Conservation (phyloP, 1,140 invertebrate species). For the Neotoxoptera formosana region DNA sequence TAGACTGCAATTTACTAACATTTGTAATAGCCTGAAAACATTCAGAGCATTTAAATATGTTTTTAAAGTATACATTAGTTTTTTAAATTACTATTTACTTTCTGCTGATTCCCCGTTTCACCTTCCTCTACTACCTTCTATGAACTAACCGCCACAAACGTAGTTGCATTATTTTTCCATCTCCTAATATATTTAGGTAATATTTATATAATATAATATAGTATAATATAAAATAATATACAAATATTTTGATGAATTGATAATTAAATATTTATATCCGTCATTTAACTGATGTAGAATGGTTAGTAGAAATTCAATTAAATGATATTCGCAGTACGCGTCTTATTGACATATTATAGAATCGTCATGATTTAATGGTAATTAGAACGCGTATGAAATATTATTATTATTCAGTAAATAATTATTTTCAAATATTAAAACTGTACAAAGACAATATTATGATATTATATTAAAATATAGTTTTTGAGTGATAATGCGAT, state of each 20-base stretch:
- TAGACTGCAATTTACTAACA: background rate
- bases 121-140: background rate
- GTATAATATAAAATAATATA: too few species aligned
- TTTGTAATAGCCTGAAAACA: slow-evolving; percentile 1
- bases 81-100: slow-evolving; percentile 26
- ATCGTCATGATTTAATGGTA: background rate
- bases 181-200: too few species aligned
- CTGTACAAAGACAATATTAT: background rate
- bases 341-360: background rate
- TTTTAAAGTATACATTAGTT: background rate
- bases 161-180: too few species aligned
- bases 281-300: background rate
- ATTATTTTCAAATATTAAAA: background rate
- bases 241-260: background rate
- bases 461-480: background rate
- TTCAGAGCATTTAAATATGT: background rate
- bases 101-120: background rate
- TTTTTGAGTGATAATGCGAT: background rate
- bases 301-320: background rate
- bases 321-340: background rate
- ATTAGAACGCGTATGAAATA: background rate
- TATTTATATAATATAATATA: too few species aligned
- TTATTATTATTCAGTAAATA: background rate
- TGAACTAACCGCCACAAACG: background rate
- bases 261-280: background rate